These are phyloP conservation scores for Xenus cinereus DNA, from an alignment of 2,113 vertebrate genomes.

Conservation along the genomic window DNA sequence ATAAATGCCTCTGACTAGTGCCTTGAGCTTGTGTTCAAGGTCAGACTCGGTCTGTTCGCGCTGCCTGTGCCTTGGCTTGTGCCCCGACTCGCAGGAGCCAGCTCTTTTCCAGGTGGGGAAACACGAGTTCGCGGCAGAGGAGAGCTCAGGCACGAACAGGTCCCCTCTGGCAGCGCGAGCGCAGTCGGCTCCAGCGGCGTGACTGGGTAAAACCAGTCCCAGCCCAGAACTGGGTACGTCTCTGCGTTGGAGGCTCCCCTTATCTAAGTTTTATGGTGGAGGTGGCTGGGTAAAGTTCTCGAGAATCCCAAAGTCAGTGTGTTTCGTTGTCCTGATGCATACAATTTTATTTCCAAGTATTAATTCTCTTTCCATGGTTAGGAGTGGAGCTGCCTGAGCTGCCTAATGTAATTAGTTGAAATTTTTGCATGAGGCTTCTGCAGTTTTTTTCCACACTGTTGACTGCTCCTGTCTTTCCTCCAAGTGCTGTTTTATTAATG, in stretches of 20 bases:
- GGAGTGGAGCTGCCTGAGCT: not conserved
- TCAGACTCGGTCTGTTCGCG: not conserved
- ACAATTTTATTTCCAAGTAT: not conserved
- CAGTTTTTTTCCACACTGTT: not conserved
- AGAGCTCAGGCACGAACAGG: not conserved
- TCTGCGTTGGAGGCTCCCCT: not conserved
- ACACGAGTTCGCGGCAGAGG: not conserved
- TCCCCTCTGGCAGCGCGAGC: not conserved
- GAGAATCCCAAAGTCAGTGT: not conserved
- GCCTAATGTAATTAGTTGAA: not conserved
- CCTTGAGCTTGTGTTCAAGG: conserved; percentile 7
- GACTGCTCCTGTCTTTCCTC: not conserved
- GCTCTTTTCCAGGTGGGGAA: conserved; percentile 17
- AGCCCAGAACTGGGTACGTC: not conserved
- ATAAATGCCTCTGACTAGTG: not conserved
- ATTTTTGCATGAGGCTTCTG: not conserved
- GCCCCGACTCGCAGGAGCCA: not conserved
- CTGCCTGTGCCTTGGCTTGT: not conserved
- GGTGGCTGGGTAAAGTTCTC: not conserved
- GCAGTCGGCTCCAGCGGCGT: not conserved
- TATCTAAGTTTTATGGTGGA: not conserved
- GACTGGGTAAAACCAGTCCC: not conserved
- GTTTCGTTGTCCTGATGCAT: not conserved
- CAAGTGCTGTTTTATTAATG: not conserved
- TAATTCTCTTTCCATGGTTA: not conserved